phyloP scores from a whole-genome alignment of 2,113 vertebrate species.

The Galbula dea region DNA sequence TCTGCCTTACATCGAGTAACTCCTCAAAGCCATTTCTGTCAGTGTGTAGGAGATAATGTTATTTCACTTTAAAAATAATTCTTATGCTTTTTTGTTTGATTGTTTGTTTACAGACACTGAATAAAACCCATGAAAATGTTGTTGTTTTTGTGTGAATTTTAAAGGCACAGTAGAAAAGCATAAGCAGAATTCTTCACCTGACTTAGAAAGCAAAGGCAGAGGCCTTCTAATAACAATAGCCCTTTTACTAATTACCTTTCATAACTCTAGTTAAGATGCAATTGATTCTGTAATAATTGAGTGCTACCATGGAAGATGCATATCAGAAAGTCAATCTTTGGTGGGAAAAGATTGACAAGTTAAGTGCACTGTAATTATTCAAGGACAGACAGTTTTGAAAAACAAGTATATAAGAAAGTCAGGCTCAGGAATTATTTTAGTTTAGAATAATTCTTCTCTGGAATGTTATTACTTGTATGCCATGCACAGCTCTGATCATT shows the following conservation, averaged over 20 bases:
- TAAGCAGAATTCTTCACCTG: neutral
- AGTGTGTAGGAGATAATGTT: neutral
- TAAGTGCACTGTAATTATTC: slow-evolving; percentile 31
- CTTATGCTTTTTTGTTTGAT: neutral
- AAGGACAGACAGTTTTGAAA: slow-evolving; percentile 31
- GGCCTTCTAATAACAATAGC: neutral
- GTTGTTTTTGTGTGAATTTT: neutral
- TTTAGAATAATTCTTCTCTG: neutral
- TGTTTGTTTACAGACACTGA: neutral
- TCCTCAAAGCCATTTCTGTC: neutral
- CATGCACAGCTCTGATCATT: neutral
- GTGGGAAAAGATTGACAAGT: neutral
- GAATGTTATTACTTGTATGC: neutral
- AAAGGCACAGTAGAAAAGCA: neutral
- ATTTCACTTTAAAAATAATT: neutral
- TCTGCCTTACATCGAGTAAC: neutral
- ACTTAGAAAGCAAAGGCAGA: neutral
- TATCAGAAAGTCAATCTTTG: neutral
- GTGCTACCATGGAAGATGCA: neutral
- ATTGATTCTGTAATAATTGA: slow-evolving; percentile 21
- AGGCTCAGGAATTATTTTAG: slow-evolving; percentile 23
- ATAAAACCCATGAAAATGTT: neutral
- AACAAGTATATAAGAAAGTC: slow-evolving; percentile 17
- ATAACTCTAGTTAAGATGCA: neutral
- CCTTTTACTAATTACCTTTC: slow-evolving; percentile 13